phyloP scores from a whole-genome alignment of 2,888 invertebrate genomes.

The Dolichomitus sp. region DNA sequence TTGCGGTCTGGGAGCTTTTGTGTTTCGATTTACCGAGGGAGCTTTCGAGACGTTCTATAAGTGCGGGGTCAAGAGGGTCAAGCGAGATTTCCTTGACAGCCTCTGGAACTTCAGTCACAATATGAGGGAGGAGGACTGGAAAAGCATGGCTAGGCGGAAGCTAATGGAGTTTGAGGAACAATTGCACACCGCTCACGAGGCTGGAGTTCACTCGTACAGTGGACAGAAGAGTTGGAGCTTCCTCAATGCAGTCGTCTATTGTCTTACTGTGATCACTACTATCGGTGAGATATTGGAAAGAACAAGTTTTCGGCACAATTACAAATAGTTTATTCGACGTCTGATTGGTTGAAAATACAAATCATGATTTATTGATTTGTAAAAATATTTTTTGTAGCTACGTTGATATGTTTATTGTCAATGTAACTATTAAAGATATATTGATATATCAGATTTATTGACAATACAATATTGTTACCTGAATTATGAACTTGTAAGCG shows the following conservation, averaged over 20 bases:
- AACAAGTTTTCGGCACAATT: background rate
- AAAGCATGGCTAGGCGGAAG: slow-evolving; percentile 93
- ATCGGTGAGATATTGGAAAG: slow-evolving; percentile 90
- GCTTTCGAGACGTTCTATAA: slow-evolving; percentile 95
- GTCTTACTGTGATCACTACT: slow-evolving; percentile 95
- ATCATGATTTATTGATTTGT: background rate
- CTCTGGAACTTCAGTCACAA: slow-evolving; percentile 94
- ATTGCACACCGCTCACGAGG: slow-evolving; percentile 93
- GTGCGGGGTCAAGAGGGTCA: slow-evolving; percentile 95
- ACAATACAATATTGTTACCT: background rate
- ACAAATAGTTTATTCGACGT: background rate
- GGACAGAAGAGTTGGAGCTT: slow-evolving; percentile 96
- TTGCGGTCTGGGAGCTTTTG: slow-evolving; percentile 93
- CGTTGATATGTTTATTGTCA: background rate
- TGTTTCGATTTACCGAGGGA: slow-evolving; percentile 94
- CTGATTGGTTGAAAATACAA: background rate
- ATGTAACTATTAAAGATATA: background rate
- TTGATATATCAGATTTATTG: background rate
- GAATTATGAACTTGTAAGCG: background rate
- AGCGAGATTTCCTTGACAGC: slow-evolving; percentile 94
- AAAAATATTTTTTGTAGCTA: background rate
- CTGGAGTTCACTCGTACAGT: slow-evolving; percentile 94
- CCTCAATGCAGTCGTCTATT: slow-evolving; percentile 94
- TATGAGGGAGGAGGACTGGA: slow-evolving; percentile 96
- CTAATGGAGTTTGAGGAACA: slow-evolving; percentile 95